Conservation (phyloP, 2,113 vertebrate species). For the Megatriorchis doriae region DNA sequence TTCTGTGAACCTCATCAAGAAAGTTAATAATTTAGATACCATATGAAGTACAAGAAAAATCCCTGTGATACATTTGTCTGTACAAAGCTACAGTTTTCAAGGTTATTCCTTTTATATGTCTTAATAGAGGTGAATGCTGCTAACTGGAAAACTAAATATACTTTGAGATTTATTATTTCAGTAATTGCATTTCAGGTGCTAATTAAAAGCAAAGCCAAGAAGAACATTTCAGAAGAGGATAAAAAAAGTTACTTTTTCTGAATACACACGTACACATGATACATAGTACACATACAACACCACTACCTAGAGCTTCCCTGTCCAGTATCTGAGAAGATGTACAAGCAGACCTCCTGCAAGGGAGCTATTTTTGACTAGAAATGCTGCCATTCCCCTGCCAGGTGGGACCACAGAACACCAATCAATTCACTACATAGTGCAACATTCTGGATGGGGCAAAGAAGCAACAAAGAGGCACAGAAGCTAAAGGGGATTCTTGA, state of each 20-base stretch:
- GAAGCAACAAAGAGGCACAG: background rate
- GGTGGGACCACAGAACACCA: background rate
- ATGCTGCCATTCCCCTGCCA: background rate
- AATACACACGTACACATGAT: background rate
- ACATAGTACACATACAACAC: background rate
- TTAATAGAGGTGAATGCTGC: conserved; percentile 45
- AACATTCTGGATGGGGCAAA: background rate
- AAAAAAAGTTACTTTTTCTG: background rate
- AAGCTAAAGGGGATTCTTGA: background rate
- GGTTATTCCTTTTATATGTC: conserved; percentile 51
- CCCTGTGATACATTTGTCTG: background rate
- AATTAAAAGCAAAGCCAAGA: conserved; percentile 50
- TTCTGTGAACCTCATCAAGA: conserved; percentile 25
- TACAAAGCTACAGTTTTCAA: conserved; percentile 36
- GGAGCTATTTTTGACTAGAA: background rate
- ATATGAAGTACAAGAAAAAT: conserved; percentile 16
- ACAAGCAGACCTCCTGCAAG: fast-evolving
- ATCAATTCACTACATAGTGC: background rate
- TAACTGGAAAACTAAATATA: conserved; percentile 42
- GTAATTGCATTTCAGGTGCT: conserved; percentile 38
- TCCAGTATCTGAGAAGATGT: background rate
- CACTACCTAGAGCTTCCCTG: background rate
- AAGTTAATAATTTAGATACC: conserved; percentile 57
- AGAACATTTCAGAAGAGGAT: conserved; percentile 17
- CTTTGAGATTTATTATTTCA: conserved; percentile 50